A percentile compares a stretch with the other conserved stretches of the same genome.
Evolutionary conservation across 1,140 invertebrate species (phyloP).

Genomic region (Nylanderia fulva): DNA sequence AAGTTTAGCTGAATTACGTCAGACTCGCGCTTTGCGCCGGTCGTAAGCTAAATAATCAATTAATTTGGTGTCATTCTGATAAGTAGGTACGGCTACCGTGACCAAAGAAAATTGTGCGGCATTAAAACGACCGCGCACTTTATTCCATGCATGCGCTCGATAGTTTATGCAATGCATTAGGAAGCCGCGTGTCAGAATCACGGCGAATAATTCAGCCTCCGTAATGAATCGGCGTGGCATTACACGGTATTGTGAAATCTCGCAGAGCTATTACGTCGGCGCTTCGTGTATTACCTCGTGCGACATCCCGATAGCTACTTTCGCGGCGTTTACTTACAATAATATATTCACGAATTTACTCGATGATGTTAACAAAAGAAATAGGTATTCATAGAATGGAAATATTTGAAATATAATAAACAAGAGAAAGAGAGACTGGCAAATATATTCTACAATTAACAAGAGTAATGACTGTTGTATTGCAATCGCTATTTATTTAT

Average conservation of each 20-base stretch:
- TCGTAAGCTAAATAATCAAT: slow-evolving; percentile 66
- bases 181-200: slow-evolving; percentile 49
- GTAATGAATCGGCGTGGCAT: slow-evolving; percentile 31
- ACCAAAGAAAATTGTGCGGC: slow-evolving; percentile 34
- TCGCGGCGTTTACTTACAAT: neutral
- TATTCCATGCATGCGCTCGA: slow-evolving; percentile 39
- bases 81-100: neutral
- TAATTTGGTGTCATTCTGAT: slow-evolving; percentile 59
- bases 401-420: neutral
- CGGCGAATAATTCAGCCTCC: slow-evolving; percentile 43
- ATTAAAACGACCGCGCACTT: slow-evolving; percentile 9
- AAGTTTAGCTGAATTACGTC: slow-evolving; percentile 66
- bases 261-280: slow-evolving; percentile 29
- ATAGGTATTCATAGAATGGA: neutral
- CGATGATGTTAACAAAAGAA: neutral
- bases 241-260: slow-evolving; percentile 37
- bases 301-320: slow-evolving; percentile 1
- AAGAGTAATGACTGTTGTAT: neutral
- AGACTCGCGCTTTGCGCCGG: slow-evolving; percentile 51
- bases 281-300: neutral
- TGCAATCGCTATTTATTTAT: neutral
- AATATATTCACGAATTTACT: neutral
- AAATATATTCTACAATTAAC: neutral
- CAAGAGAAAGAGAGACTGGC: neutral
- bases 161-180: slow-evolving; percentile 41